Evolutionary conservation across 2,797 vertebrate species (phyloP).

Genomic region (Caiman crocodilus): DNA sequence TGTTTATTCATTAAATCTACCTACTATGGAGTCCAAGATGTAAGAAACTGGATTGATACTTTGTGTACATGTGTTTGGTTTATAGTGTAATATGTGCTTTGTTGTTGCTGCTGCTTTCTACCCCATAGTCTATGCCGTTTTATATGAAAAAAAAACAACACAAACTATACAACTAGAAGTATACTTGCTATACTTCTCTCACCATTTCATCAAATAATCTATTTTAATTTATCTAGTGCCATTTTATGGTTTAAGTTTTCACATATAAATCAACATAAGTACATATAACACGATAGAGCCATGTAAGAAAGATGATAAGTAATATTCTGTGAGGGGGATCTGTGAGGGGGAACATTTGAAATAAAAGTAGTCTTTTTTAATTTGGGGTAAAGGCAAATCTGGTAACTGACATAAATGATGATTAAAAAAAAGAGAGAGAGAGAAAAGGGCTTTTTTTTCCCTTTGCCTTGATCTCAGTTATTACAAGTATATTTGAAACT

Average conservation of each 20-base stretch:
- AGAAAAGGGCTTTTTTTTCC: neutral
- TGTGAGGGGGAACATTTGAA: neutral
- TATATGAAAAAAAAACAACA: constrained; percentile 20
- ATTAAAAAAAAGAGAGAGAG: constrained; percentile 4
- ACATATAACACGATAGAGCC: neutral
- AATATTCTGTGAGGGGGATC: neutral
- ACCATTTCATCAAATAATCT: neutral
- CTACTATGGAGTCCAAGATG: constrained; percentile 14
- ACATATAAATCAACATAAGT: neutral
- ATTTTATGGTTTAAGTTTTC: neutral
- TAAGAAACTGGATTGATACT: constrained; percentile 33
- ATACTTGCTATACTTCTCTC: fast-evolving
- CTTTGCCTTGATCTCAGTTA: constrained; percentile 31
- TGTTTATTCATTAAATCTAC: neutral
- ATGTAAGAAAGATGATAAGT: neutral
- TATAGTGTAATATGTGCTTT: neutral
- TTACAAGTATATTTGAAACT: constrained; percentile 56
- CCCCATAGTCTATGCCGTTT: neutral
- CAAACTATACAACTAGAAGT: neutral
- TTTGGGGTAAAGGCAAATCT: constrained; percentile 6
- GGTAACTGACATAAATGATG: constrained; percentile 19
- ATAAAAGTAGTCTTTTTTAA: neutral
- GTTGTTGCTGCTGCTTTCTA: constrained; percentile 6
- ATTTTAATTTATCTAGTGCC: neutral
- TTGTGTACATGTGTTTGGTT: constrained; percentile 41